Conservation (phyloP, 1,140 invertebrate genomes). For the Temnothorax curvispinosus region DNA sequence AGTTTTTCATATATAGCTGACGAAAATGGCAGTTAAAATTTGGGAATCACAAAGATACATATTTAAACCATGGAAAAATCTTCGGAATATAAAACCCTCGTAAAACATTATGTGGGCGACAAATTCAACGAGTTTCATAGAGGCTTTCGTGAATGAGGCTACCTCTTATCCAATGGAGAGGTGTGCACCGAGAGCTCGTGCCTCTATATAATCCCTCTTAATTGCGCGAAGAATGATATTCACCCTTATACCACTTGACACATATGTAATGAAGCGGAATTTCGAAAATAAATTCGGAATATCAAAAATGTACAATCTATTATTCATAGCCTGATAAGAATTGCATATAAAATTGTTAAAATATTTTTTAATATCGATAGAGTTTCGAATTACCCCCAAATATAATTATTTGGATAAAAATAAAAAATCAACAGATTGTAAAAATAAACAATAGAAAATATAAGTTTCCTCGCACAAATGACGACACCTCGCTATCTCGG, state of each 20-base stretch:
- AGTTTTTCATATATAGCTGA: not conserved
- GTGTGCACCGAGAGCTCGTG: not conserved
- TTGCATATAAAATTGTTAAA: not conserved
- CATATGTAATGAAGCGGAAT: not conserved
- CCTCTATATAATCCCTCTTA: constrained; percentile 33
- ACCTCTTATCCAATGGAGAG: constrained; percentile 2
- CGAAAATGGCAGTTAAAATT: not conserved
- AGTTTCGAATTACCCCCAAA: not conserved
- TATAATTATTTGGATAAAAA: not conserved
- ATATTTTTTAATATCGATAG: not conserved
- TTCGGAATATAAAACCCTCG: not conserved
- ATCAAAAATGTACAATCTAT: not conserved
- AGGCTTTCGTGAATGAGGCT: constrained; percentile 1
- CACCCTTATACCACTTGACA: constrained; percentile 14
- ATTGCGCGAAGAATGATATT: constrained; percentile 41
- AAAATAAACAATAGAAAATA: not conserved
- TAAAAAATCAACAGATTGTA: not conserved
- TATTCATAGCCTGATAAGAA: not conserved
- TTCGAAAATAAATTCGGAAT: not conserved
- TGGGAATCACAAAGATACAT: not conserved
- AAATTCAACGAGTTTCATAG: constrained; percentile 6
- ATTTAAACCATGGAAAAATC: not conserved
- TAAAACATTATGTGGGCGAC: not conserved
- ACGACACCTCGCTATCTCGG: not conserved
- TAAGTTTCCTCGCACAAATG: not conserved